Percentiles rank a stretch among this genome's conserved stretches.
phyloP scores from a whole-genome alignment of 2,797 vertebrate species.

The Spea hammondii region DNA sequence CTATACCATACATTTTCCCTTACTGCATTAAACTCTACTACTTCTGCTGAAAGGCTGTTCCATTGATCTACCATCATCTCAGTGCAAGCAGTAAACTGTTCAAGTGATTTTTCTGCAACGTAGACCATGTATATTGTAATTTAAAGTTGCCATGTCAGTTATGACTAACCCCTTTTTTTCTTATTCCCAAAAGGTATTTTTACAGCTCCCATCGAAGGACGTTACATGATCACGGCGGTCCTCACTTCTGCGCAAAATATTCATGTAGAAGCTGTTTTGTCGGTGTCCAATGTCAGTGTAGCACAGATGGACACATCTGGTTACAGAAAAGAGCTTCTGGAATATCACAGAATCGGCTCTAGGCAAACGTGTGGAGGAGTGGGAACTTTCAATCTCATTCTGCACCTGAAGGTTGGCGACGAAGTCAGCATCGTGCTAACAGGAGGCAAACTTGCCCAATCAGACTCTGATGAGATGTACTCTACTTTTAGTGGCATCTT shows the following conservation, averaged over 20 bases:
- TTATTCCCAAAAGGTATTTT: slow-evolving; percentile 78
- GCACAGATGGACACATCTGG: slow-evolving; percentile 84
- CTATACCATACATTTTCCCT: too few species aligned
- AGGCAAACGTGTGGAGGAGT: slow-evolving; percentile 77
- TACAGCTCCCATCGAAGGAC: slow-evolving; percentile 82
- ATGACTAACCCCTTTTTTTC: background rate
- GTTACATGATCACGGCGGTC: slow-evolving; percentile 85
- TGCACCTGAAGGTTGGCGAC: slow-evolving; percentile 82
- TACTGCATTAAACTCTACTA: too few species aligned
- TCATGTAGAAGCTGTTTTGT: slow-evolving; percentile 81
- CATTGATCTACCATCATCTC: too few species aligned
- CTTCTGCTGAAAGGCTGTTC: too few species aligned
- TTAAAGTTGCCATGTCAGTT: too few species aligned
- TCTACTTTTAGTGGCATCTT: slow-evolving; percentile 90
- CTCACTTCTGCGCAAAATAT: slow-evolving; percentile 80
- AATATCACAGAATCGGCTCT: slow-evolving; percentile 60
- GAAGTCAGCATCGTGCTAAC: slow-evolving; percentile 78
- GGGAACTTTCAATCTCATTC: slow-evolving; percentile 79
- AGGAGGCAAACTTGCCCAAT: slow-evolving; percentile 81
- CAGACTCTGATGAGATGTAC: slow-evolving; percentile 79
- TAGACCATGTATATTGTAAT: too few species aligned
- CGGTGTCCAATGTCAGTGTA: slow-evolving; percentile 82
- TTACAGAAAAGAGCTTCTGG: slow-evolving; percentile 68
- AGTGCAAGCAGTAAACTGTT: too few species aligned
- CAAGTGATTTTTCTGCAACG: too few species aligned